Evolutionary conservation across 1,140 invertebrate species (phyloP).

Genomic region (Leptinotarsa defecta): DNA sequence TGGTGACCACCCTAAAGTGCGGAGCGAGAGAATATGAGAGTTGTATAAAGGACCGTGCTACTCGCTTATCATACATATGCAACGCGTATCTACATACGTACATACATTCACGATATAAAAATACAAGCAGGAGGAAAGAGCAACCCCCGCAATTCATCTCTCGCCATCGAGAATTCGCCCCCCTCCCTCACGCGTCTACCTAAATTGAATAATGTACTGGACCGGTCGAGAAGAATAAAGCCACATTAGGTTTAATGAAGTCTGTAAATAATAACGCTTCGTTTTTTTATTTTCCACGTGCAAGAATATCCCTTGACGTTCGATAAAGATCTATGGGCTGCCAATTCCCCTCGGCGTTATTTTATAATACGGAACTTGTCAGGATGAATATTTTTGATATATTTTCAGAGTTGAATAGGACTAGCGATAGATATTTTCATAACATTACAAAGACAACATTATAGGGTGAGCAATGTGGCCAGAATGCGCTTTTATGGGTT

Average conservation of each 20-base stretch:
- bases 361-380: not conserved
- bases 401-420: not conserved
- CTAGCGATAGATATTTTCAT: too few relatives aligned
- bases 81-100: slow-evolving; percentile 29
- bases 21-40: slow-evolving; percentile 22
- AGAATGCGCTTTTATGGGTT: too few relatives aligned
- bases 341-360: not conserved
- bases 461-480: too few relatives aligned
- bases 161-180: slow-evolving; percentile 3
- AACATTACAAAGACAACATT: too few relatives aligned
- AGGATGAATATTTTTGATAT: not conserved
- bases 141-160: slow-evolving; percentile 23
- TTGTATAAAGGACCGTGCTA: slow-evolving; percentile 23
- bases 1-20: not conserved
- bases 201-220: slow-evolving; percentile 27
- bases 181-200: not conserved
- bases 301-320: not conserved
- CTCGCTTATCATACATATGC: slow-evolving; percentile 27
- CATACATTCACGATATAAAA: slow-evolving; percentile 29
- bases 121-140: slow-evolving; percentile 23
- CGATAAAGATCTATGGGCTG: slow-evolving; percentile 17
- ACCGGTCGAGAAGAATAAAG: slow-evolving; percentile 11
- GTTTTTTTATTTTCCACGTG: slow-evolving; percentile 8
- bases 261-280: slow-evolving; percentile 16
- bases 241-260: slow-evolving; percentile 14